A percentile compares a stretch with the other conserved stretches of the same genome.
phyloP scores from a whole-genome alignment of 92 coral and sea anemone species.

The Epizoanthus scotinus region DNA sequence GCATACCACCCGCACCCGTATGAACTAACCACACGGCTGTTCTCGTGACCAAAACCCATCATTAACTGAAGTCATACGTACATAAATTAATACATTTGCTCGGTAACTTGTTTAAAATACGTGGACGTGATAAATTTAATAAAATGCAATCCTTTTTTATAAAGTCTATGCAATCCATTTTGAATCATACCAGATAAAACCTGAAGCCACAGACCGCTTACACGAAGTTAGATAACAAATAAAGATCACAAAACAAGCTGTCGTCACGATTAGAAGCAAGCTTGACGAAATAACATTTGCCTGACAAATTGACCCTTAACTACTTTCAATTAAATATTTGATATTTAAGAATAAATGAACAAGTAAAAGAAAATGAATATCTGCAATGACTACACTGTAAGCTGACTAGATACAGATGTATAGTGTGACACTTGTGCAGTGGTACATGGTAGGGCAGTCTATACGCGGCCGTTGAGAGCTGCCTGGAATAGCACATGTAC shows the following conservation, averaged over 20 bases:
- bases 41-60: neutral
- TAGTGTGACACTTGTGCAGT: neutral
- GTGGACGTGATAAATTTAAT: neutral
- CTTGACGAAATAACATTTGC: constrained; percentile 22
- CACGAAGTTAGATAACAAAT: neutral
- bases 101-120: neutral
- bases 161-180: neutral
- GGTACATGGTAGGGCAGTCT: neutral
- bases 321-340: neutral
- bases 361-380: neutral
- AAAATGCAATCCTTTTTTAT: neutral
- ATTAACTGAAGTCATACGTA: neutral
- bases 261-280: neutral
- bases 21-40: neutral
- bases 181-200: neutral
- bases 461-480: too few relatives aligned
- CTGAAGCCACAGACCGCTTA: neutral
- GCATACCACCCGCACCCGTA: neutral
- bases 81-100: neutral
- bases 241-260: neutral
- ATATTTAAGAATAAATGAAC: neutral
- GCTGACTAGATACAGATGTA: neutral
- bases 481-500: too few relatives aligned
- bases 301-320: constrained; percentile 39
- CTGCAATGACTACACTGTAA: neutral